Percentiles rank a stretch among this genome's conserved stretches.
phyloP scores from a whole-genome alignment of 2,797 vertebrate species.

The Amniataba percoides region DNA sequence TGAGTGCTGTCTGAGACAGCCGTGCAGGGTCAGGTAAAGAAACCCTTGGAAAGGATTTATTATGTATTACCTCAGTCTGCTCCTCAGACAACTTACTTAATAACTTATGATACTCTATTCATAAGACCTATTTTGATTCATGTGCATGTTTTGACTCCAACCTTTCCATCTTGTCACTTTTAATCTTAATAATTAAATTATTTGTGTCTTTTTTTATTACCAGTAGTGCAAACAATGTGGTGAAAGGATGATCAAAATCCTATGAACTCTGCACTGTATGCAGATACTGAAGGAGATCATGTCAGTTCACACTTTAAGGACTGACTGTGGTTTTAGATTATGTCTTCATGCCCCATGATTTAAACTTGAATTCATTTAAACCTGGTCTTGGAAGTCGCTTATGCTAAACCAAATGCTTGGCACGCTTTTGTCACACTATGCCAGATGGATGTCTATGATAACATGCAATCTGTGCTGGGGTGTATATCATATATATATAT shows the following conservation, averaged over 20 bases:
- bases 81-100: slow-evolving; percentile 19
- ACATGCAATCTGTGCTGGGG: not conserved
- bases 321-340: not conserved
- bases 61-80: slow-evolving; percentile 21
- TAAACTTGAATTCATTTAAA: not conserved
- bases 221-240: not conserved
- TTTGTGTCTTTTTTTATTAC: not conserved
- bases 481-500: too few relatives aligned
- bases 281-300: not conserved
- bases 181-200: not conserved
- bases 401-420: not conserved
- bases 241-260: not conserved
- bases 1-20: slow-evolving; percentile 4
- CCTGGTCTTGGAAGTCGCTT: not conserved
- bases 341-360: not conserved
- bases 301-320: not conserved
- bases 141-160: not conserved
- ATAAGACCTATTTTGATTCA: slow-evolving; percentile 10
- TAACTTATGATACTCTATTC: slow-evolving; percentile 13
- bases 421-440: not conserved
- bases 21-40: slow-evolving; percentile 25
- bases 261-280: not conserved
- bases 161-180: not conserved
- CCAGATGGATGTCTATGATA: not conserved
- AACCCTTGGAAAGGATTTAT: slow-evolving; percentile 31